phyloP scores from a whole-genome alignment of 1,140 invertebrate genomes.

The Uloborus diversus region DNA sequence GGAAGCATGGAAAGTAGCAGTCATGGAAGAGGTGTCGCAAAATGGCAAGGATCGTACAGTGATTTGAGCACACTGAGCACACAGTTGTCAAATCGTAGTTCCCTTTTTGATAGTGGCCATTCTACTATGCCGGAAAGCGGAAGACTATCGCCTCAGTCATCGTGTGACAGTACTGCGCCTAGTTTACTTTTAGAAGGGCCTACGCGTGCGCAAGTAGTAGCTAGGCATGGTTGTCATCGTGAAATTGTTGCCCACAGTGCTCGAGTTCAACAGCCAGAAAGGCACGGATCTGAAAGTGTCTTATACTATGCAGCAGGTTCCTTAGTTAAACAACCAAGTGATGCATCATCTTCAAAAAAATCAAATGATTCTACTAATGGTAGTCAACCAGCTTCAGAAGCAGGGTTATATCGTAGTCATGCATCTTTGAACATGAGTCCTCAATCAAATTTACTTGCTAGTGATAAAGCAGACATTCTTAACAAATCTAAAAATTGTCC shows the following conservation, averaged over 20 bases:
- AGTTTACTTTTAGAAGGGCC: constrained; percentile 62
- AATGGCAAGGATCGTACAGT: constrained; percentile 83
- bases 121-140: constrained; percentile 59
- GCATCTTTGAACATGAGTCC: constrained; percentile 32
- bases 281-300: constrained; percentile 82
- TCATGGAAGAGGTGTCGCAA: constrained; percentile 81
- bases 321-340: constrained; percentile 9
- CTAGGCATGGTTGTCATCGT: constrained; percentile 57
- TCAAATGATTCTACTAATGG: not conserved
- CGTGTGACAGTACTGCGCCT: constrained; percentile 68
- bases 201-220: constrained; percentile 58
- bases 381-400: constrained; percentile 1
- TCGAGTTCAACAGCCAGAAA: constrained; percentile 79
- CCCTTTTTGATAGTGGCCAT: constrained; percentile 58
- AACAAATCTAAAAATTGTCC: constrained; percentile 17
- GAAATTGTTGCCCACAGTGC: constrained; percentile 78
- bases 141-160: constrained; percentile 57
- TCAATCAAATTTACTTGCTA: not conserved
- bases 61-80: constrained; percentile 71
- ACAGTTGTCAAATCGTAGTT: constrained; percentile 57
- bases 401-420: constrained; percentile 28
- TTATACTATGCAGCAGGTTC: constrained; percentile 69
- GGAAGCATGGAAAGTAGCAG: constrained; percentile 71
- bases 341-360: not conserved
- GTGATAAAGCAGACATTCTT: not conserved